Base-by-base conservation (phyloP, 1,140 invertebrate species). In the Drosophila tani region DNA sequence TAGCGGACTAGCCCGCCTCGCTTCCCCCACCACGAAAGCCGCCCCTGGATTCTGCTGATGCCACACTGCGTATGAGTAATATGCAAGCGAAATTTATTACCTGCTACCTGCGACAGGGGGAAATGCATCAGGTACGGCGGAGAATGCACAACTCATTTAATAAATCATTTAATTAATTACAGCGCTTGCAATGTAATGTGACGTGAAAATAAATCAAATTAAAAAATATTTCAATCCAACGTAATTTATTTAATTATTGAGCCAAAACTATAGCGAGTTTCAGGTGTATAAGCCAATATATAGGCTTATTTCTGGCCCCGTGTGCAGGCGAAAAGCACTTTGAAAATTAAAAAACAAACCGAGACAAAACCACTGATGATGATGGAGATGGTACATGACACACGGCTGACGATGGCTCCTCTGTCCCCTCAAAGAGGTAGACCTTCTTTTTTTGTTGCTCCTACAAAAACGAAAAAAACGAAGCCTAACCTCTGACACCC, bases 91-190 rank as follows among this genome's bases (percentile, higher is more conserved):
- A 53, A 75, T 75, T 65, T 66, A 75, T 38, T 35, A 47, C 19
- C 40, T 15, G 27, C 27, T 29, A 47, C 19, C 40, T n/a, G 67
- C n/a, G 21, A 57, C 32, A 7, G 24, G 27, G 27, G 49, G 35
- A 50, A 51, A 51, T 63, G 58, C 50, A 38, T 15, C 68, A 32
- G 58, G 41, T 64, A 73, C 60, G 68, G 53, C 35, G 68, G 53
- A 29, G 74, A 71, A 57, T 76, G 81, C 81, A 73, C 56, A 77
- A 9, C 24, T 75, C 82, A 79, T 81, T 84, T 73, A 84, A 84
- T 84, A 84, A 84, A 84, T 84, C 81, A 84, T 84, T 85, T 75
- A 79, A 85, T 86, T 85, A 86, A 86, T 79, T 85, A 86, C 41
- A 19, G 5, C 24, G 15, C 27, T 43, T 47, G 9, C 32, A 12